Percentiles rank a stretch among this genome's conserved stretches.
Conservation (phyloP, 2,113 vertebrate genomes). For the Oceanites oceanicus region DNA sequence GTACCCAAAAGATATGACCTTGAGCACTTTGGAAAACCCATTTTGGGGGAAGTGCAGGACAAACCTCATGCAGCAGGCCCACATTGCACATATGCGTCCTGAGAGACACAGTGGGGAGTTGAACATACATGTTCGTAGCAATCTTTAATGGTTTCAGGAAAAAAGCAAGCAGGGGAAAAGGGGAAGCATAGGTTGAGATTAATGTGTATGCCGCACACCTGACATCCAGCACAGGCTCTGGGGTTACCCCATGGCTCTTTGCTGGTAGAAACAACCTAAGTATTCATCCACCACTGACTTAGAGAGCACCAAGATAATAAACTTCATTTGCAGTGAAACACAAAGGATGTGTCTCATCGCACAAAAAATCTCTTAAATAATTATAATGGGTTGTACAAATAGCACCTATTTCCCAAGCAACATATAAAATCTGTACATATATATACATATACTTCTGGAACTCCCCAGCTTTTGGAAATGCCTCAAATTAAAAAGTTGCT, state of each 20-base stretch:
- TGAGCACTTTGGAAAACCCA: accelerated
- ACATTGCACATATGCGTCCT: neutral
- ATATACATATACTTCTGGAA: neutral
- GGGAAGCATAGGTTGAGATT: neutral
- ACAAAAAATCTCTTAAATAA: neutral
- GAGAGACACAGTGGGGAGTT: neutral
- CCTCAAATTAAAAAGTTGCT: neutral
- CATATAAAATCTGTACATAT: neutral
- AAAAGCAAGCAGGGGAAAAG: neutral
- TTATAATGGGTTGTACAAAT: neutral
- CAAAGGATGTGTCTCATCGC: neutral
- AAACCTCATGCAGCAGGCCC: neutral
- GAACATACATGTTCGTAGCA: neutral
- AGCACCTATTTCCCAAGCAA: neutral
- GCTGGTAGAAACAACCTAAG: neutral
- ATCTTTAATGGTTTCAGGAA: neutral
- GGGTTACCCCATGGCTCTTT: neutral
- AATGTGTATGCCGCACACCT: neutral
- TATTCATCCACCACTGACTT: neutral
- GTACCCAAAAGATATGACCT: neutral
- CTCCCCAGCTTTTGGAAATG: neutral
- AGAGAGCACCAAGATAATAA: neutral
- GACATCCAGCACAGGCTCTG: neutral
- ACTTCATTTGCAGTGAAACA: neutral
- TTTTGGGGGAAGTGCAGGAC: neutral